A percentile compares a stretch with the other conserved stretches of the same genome.
Conservation (phyloP, 2,113 vertebrate genomes). For the Opisthocomus hoazin region DNA sequence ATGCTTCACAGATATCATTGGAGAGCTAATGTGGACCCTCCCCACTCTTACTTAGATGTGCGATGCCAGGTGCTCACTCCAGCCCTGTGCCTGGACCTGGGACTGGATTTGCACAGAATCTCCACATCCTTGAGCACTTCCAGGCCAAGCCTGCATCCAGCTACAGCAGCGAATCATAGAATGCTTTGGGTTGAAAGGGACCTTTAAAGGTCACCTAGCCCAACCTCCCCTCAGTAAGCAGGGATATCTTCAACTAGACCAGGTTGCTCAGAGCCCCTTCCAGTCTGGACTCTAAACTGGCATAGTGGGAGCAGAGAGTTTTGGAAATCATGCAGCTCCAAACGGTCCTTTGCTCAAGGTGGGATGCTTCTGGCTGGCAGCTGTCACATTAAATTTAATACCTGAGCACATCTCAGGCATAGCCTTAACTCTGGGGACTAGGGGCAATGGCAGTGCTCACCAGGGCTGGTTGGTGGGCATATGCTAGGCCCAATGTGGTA, state of each 20-base stretch:
- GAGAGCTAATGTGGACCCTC: neutral
- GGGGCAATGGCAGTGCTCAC: neutral
- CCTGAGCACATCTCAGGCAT: neutral
- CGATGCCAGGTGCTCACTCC: neutral
- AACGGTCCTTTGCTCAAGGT: neutral
- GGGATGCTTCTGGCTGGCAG: neutral
- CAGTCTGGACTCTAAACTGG: too few relatives aligned
- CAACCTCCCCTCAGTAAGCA: too few relatives aligned
- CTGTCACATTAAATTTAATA: neutral
- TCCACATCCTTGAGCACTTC: neutral
- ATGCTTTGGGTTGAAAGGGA: too few relatives aligned
- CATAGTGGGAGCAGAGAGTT: neutral
- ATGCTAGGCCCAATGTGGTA: neutral
- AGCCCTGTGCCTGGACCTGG: rapidly evolving
- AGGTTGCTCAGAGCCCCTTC: too few relatives aligned
- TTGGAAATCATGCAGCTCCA: neutral
- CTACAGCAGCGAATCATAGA: too few relatives aligned
- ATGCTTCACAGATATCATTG: neutral
- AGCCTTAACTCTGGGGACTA: neutral
- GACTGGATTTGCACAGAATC: neutral
- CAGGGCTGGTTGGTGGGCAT: neutral
- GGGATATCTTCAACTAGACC: too few relatives aligned
- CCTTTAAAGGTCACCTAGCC: too few relatives aligned
- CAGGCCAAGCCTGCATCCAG: neutral
- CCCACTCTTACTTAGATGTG: too few relatives aligned